phyloP scores from a whole-genome alignment of 2,797 vertebrate genomes.

The Limosa lapponica region DNA sequence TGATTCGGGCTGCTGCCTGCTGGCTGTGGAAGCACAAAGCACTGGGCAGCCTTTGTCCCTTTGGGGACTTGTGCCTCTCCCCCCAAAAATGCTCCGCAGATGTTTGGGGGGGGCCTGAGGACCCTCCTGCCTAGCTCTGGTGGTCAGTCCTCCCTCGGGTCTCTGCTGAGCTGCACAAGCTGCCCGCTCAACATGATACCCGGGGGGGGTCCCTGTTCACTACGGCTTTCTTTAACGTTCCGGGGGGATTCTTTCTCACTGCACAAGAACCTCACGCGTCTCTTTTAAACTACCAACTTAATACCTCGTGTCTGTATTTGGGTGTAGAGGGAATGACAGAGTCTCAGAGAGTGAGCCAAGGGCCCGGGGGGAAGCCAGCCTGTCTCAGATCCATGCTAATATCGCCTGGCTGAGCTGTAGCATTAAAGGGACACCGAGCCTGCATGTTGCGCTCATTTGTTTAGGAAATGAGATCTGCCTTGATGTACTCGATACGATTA shows the following conservation, averaged over 20 bases:
- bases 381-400: constrained; percentile 29
- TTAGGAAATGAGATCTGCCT: constrained; percentile 67
- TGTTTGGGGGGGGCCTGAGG: background rate
- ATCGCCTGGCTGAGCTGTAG: constrained; percentile 3
- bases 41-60: background rate
- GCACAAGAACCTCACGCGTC: background rate
- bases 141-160: background rate
- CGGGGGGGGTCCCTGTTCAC: background rate
- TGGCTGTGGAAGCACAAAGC: background rate
- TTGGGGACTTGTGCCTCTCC: background rate
- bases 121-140: background rate
- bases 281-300: background rate
- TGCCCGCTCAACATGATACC: background rate
- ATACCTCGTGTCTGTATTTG: constrained; percentile 33
- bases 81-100: background rate
- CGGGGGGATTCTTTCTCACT: background rate
- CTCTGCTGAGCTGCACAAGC: background rate
- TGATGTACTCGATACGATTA: constrained; percentile 55
- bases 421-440: constrained; percentile 21
- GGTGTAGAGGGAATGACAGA: background rate
- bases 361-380: constrained; percentile 38
- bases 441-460: constrained; percentile 52
- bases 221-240: background rate
- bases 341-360: constrained; percentile 54
- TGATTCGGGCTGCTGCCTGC: background rate